Evolutionary conservation across 2,888 invertebrate species (phyloP).

Genomic region (Acanthosepion lycidas): DNA sequence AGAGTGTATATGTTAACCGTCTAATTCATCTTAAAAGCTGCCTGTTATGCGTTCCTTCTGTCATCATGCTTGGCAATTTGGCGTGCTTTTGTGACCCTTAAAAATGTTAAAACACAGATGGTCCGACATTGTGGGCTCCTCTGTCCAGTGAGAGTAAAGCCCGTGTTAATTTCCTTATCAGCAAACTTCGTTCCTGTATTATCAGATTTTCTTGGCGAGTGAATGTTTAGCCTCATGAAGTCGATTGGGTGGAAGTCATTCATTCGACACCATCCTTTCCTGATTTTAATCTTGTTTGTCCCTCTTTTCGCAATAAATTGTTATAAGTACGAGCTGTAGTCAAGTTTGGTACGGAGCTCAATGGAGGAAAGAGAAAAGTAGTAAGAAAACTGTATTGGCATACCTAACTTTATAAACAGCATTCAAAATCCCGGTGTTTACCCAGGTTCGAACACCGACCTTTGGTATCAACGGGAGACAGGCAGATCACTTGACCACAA

Average conservation of each 20-base stretch:
- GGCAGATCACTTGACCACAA: no score
- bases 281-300: no score
- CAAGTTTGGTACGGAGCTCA: no score
- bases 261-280: neutral
- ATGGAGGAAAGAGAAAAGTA: no score
- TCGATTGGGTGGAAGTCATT: neutral
- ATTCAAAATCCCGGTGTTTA: no score
- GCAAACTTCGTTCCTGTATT: neutral
- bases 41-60: neutral
- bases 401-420: no score
- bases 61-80: neutral
- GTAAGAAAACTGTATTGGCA: no score
- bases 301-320: no score
- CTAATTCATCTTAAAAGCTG: neutral
- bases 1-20: neutral
- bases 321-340: no score
- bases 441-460: no score
- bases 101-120: neutral
- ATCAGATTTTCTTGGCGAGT: neutral
- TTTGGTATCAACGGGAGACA: no score
- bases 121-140: neutral
- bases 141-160: neutral
- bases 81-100: neutral
- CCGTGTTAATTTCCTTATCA: neutral
- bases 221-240: neutral